Evolutionary conservation across 2,888 invertebrate species (phyloP).

Genomic region (Acrobasis consociella): DNA sequence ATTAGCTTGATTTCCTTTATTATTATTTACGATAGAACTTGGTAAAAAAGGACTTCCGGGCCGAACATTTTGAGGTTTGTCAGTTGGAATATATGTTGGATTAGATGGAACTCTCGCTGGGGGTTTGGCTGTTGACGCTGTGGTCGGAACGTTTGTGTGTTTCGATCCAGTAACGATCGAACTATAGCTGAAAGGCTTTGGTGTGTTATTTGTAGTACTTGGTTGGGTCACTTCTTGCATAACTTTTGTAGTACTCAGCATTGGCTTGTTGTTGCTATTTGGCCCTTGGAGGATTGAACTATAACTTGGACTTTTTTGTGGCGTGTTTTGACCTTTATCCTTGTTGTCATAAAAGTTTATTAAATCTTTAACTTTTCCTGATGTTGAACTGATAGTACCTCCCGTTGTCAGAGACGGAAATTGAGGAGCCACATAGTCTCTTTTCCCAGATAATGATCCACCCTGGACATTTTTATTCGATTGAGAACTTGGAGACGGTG

Average conservation of each 20-base stretch:
- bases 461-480: conserved; percentile 3
- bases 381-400: conserved; percentile 41
- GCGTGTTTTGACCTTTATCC: conserved; percentile 41
- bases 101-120: conserved; percentile 22
- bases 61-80: conserved; percentile 32
- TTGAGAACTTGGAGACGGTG: conserved; percentile 15
- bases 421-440: conserved; percentile 64
- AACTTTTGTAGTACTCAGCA: conserved; percentile 33
- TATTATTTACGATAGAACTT: conserved; percentile 69
- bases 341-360: conserved; percentile 66
- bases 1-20: conserved; percentile 46
- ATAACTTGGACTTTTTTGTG: conserved; percentile 61
- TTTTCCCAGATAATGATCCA: conserved; percentile 41
- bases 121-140: conserved; percentile 28
- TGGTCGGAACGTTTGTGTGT: conserved; percentile 39
- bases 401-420: conserved; percentile 46
- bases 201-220: conserved; percentile 37
- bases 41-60: conserved; percentile 58
- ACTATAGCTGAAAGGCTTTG: conserved; percentile 64
- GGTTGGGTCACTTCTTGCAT: conserved; percentile 36
- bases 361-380: conserved; percentile 68
- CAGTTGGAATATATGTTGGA: background rate
- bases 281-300: conserved; percentile 62
- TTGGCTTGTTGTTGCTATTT: conserved; percentile 38
- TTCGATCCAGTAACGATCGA: conserved; percentile 57